Conservation (phyloP, 2,113 vertebrate genomes). For the Alouatta palliata region DNA sequence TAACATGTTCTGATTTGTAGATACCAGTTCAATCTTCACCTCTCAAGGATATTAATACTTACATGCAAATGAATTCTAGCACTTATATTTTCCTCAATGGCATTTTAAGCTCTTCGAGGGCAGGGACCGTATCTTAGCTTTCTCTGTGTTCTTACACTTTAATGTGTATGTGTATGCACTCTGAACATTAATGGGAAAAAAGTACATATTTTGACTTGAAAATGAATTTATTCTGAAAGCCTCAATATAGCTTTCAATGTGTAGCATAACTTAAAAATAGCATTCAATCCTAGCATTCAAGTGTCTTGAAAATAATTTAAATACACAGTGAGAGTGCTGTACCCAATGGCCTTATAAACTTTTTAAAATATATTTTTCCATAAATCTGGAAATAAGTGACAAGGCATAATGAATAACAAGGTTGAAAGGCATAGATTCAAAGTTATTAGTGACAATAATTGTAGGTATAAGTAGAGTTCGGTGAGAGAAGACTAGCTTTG, state of each 20-base stretch:
- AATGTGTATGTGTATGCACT: neutral
- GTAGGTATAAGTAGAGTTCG: conserved; percentile 25
- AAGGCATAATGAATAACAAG: conserved; percentile 14
- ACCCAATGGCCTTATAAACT: neutral
- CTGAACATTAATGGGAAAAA: conserved; percentile 21
- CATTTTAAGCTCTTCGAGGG: conserved; percentile 38
- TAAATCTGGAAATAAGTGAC: conserved; percentile 50
- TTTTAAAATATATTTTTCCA: conserved; percentile 45
- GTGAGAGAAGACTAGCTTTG: conserved; percentile 10
- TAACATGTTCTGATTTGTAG: neutral
- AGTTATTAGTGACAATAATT: conserved; percentile 32
- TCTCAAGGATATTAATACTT: neutral
- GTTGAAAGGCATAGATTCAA: conserved; percentile 15
- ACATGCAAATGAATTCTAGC: neutral
- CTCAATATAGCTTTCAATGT: conserved; percentile 19
- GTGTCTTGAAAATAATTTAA: conserved; percentile 56
- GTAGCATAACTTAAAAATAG: conserved; percentile 45
- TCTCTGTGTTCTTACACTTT: conserved; percentile 2
- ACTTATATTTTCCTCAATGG: neutral
- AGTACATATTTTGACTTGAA: conserved; percentile 33
- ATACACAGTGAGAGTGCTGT: conserved; percentile 24
- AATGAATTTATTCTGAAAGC: conserved; percentile 45
- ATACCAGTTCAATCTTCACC: neutral
- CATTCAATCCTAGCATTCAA: neutral
- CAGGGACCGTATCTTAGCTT: neutral